Conservation (phyloP, 2,113 vertebrate genomes). For the Raja brachyura region DNA sequence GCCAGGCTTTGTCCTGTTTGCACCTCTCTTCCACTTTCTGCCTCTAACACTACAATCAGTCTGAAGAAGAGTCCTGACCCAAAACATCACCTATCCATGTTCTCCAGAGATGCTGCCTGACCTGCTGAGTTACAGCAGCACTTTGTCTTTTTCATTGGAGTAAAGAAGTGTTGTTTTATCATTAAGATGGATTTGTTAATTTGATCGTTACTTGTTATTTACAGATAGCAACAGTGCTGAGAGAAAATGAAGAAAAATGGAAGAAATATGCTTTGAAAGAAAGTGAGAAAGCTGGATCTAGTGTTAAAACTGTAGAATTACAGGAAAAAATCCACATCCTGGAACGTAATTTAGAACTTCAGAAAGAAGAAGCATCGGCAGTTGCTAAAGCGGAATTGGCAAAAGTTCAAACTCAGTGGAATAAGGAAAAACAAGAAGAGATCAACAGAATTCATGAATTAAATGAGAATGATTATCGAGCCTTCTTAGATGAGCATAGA, state of each 20-base stretch:
- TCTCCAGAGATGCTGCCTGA: too few species aligned
- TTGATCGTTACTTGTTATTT: conserved; percentile 40
- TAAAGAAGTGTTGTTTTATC: not conserved
- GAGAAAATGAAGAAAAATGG: conserved; percentile 68
- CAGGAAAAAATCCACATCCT: conserved; percentile 66
- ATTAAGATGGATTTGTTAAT: not conserved
- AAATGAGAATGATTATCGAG: conserved; percentile 66
- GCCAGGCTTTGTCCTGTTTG: too few species aligned
- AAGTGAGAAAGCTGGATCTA: conserved; percentile 49
- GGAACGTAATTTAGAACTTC: conserved; percentile 63
- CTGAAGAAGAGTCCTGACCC: too few species aligned
- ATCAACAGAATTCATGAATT: conserved; percentile 62
- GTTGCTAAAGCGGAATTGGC: conserved; percentile 77
- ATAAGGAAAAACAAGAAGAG: conserved; percentile 81
- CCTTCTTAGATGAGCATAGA: conserved; percentile 67
- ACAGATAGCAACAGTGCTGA: conserved; percentile 53
- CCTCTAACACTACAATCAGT: too few species aligned
- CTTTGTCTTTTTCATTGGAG: too few species aligned
- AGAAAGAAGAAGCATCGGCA: conserved; percentile 62
- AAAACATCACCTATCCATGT: too few species aligned
- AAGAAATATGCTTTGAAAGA: conserved; percentile 53
- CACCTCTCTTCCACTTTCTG: too few species aligned
- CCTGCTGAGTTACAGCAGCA: too few species aligned
- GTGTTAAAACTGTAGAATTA: conserved; percentile 53
- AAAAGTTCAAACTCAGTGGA: conserved; percentile 72